Evolutionary conservation across 2,113 vertebrate genomes (phyloP), one percentile per base, ranked within the genome.

Genomic region (Sorex fumeus): DNA sequence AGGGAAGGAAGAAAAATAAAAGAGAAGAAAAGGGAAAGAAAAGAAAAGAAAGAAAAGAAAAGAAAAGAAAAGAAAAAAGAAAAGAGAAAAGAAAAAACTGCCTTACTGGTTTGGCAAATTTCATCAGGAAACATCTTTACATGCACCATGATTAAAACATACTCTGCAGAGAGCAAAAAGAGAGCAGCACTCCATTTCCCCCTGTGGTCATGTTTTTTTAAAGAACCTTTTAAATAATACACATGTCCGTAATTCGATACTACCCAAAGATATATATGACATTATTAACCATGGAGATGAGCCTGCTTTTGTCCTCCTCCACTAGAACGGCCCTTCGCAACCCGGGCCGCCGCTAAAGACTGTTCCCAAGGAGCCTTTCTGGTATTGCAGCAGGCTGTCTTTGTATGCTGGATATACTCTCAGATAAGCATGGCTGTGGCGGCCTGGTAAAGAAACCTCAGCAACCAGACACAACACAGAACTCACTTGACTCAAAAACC

Each of bases 211-310:
- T 92, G 80, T 62, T 87, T 95, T 89, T 92, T 96, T 47, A 67
- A 93, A 91, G 89, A 82, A 76, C 19, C 93, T 93, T 94, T 93
- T 90, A 90, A 96, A 95, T 94, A 96, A 96, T 81, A 93, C 21
- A 88, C 78, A 64, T 0, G 9, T 70, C 84, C 91, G 32, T 87
- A 89, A 85, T 87, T 92, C 90, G 93, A 93, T 47, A 32, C 92
- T 32, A 69, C 50, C 45, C 36, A 27, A 74, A 93, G 88, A 92
- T 5, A 87, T 83, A 66, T 21, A 40, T 0, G 57, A 79, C 69
- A 32, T 79, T 71, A 79, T 62, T 79, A 72, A n/a, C 77, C 50
- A 36, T 0, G 0, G 40, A 27, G n/a, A 84, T 23, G 66, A 12
- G 81, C 36, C 79, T 43, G 85, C 13, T 66, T 27, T 30, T 67